Conservation (phyloP, 2,888 invertebrate genomes). For the Hyalella azteca region DNA sequence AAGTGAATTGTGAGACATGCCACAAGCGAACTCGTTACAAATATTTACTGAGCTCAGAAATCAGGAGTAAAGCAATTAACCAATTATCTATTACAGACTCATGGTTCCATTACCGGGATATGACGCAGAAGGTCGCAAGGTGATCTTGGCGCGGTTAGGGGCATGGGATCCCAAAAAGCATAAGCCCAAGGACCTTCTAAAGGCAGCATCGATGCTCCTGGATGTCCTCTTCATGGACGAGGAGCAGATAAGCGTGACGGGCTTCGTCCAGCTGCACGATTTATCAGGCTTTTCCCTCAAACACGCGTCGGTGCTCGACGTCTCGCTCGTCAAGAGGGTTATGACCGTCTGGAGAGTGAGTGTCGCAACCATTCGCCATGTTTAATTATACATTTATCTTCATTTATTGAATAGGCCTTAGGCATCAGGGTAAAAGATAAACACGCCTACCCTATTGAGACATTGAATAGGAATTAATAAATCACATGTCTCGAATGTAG, state of each 20-base stretch:
- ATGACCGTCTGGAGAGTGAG: constrained; percentile 63
- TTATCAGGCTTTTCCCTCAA: constrained; percentile 67
- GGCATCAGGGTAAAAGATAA: no score
- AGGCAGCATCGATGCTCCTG: constrained; percentile 53
- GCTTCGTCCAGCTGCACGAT: constrained; percentile 68
- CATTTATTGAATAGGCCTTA: no score
- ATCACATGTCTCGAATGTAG: no score
- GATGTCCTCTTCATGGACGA: constrained; percentile 70
- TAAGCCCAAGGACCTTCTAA: constrained; percentile 52
- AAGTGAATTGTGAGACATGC: no score
- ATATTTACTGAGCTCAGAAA: no score
- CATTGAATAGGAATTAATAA: no score
- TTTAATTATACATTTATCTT: no score
- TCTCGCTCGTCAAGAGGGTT: constrained; percentile 69
- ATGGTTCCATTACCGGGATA: constrained; percentile 60
- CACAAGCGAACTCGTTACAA: no score
- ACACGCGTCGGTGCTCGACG: constrained; percentile 69
- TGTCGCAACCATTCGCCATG: no score
- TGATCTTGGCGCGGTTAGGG: constrained; percentile 68
- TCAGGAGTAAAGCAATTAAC: no score
- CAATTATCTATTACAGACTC: constrained; percentile 47
- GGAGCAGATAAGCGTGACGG: constrained; percentile 65
- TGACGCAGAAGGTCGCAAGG: constrained; percentile 66
- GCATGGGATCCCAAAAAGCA: constrained; percentile 64
- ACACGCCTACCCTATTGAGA: no score